Base-by-base conservation (phyloP, 1,140 invertebrate species). In the Drusus annulatus region DNA sequence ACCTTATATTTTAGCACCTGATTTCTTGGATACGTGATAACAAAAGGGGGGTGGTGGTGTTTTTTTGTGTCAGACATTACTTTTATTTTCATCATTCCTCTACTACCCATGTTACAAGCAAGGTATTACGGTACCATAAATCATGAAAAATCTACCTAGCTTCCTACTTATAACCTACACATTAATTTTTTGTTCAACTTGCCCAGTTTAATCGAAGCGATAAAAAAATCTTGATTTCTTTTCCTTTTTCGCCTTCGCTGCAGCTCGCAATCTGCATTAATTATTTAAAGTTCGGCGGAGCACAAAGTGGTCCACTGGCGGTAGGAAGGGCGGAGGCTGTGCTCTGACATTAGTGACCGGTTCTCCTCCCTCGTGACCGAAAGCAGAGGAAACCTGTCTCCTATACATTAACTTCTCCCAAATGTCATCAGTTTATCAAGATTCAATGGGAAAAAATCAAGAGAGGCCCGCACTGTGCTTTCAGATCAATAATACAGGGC, bases 401-500 rank as follows among this genome's bases (percentile, higher is more conserved):
- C 23, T 17, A 63, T 69, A 45, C 65, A 69, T 69, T 69, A 69
- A 50, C 31, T 69, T 45, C 16, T 69, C 16, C 65, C n/a, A 69
- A 69, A 69, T 69, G 65, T 69, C 65, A 69, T 50, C 65, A 5
- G 31, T 69, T 45, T 69, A 69, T 69, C 65, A 69, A 69, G 31
- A 65, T 69, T 69, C 17, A 69, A 69, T 69, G 28, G 17, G 36
- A 69, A 50, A 69, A 69, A 21, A n/a, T 69, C 65, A 16, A 60
- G 21, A 10, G 19, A 16, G 21, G 54, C n/a, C 16, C 15, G 16
- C 17, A 50, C 65, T 8, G 31, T n/a, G 17, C 31, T 19, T 69
- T 69, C 65, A 1, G 31, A 28, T 16, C 13, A 15, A 65, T 5
- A 60, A 60, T 60, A 19, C n/a, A 17, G 1, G n/a, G n/a, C n/a